phyloP scores from a whole-genome alignment of 92 coral and sea anemone genomes.

The Palythoa heliodiscus region DNA sequence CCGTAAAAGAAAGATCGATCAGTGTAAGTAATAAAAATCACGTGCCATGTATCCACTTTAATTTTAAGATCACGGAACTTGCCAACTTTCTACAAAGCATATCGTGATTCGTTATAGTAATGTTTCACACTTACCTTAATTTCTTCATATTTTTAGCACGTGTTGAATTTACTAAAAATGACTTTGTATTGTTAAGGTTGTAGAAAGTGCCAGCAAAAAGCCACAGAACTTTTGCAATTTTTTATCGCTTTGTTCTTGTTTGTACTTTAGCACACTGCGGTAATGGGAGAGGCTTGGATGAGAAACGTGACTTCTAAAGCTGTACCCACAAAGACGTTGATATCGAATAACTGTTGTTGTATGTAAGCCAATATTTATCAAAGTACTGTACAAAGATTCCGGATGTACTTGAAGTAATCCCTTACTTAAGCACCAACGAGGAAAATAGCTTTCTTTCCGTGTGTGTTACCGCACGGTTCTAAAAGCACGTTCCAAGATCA shows the following conservation, averaged over 20 bases:
- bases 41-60: constrained; percentile 3
- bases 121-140: constrained; percentile 7
- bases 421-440: constrained; percentile 32
- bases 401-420: constrained; percentile 45
- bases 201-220: not conserved
- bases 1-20: not conserved
- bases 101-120: not conserved
- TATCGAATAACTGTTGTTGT: constrained; percentile 29
- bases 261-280: not conserved
- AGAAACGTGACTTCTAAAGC: constrained; percentile 41
- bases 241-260: not conserved
- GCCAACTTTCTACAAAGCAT: not conserved
- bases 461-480: not conserved
- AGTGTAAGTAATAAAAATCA: not conserved
- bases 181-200: not conserved
- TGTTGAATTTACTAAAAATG: not conserved
- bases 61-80: constrained; percentile 9
- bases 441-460: constrained; percentile 32
- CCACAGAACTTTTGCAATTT: not conserved
- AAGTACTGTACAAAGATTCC: constrained; percentile 46
- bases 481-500: constrained; percentile 29
- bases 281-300: constrained; percentile 1
- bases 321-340: not conserved
- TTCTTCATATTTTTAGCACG: not conserved
- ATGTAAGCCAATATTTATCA: constrained; percentile 37